These are phyloP conservation scores for Tetragnatha montana DNA, from an alignment of 2,888 invertebrate species.

Conservation along the genomic window DNA sequence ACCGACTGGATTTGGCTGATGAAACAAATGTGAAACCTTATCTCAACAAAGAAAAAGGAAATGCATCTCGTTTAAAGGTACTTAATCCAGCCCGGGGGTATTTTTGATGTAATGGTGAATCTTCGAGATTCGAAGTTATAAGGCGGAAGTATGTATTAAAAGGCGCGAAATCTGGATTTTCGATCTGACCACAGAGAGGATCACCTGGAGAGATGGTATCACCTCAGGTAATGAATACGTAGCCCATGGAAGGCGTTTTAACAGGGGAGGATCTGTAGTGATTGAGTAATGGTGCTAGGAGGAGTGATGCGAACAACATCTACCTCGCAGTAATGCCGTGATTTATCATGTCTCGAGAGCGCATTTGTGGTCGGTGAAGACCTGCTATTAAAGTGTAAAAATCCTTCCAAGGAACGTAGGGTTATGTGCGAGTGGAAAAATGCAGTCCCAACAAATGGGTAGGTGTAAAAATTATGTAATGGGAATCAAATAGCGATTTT, in stretches of 20 bases:
- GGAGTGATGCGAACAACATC: not conserved
- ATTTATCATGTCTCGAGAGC: slow-evolving; percentile 29
- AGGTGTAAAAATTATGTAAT: no score
- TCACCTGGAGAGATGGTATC: slow-evolving; percentile 26
- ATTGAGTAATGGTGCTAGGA: slow-evolving; percentile 42
- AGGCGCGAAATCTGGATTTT: slow-evolving; percentile 29
- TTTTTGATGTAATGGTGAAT: slow-evolving; percentile 8
- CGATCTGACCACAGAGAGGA: slow-evolving; percentile 26
- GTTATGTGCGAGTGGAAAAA: no score
- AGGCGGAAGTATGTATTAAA: slow-evolving; percentile 35
- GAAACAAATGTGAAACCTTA: slow-evolving; percentile 5
- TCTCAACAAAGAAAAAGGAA: slow-evolving; percentile 31
- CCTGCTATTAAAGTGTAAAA: slow-evolving; percentile 3
- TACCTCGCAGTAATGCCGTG: slow-evolving; percentile 9
- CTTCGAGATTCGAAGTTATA: slow-evolving; percentile 14
- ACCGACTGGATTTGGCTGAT: not conserved
- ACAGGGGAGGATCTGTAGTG: not conserved
- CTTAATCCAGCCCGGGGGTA: slow-evolving; percentile 1
- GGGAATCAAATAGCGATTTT: no score
- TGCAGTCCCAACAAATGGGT: no score
- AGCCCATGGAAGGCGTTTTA: slow-evolving; percentile 8
- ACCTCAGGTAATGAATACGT: slow-evolving; percentile 42
- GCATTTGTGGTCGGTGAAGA: slow-evolving; percentile 4
- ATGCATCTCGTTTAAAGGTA: slow-evolving; percentile 13
- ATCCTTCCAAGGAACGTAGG: not conserved